A percentile compares a stretch with the other conserved stretches of the same genome.
Conservation (phyloP, 2,113 vertebrate genomes). For the Lonchura striata region DNA sequence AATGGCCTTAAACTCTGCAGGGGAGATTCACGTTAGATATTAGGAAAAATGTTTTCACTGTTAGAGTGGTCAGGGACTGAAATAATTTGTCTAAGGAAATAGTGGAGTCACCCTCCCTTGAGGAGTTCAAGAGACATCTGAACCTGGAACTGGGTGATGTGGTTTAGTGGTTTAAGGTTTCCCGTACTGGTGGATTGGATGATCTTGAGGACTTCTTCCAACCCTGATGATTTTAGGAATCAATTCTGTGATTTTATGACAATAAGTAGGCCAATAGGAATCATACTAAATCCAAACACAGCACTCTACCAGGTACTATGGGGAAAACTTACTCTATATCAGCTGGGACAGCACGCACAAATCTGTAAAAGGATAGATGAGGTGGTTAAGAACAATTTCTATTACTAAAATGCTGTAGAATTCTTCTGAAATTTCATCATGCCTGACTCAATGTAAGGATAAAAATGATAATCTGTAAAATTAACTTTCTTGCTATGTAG, state of each 20-base stretch:
- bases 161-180: background rate
- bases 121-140: background rate
- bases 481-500: background rate
- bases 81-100: background rate
- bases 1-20: background rate
- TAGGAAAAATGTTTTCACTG: background rate
- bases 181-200: background rate
- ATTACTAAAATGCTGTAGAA: background rate
- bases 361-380: background rate
- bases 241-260: background rate
- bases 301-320: background rate
- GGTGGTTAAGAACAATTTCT: background rate
- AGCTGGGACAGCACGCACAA: accelerated
- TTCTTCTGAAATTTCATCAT: background rate
- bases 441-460: background rate
- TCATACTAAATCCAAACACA: background rate
- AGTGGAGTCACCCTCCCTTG: background rate
- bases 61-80: background rate
- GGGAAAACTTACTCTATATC: background rate
- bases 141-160: background rate
- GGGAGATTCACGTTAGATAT: background rate
- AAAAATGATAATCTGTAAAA: background rate
- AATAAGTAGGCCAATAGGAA: background rate
- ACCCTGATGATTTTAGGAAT: background rate
- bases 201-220: background rate